Evolutionary conservation across 1,140 invertebrate species (phyloP).

Genomic region (Mycetomoellerius zeteki): DNA sequence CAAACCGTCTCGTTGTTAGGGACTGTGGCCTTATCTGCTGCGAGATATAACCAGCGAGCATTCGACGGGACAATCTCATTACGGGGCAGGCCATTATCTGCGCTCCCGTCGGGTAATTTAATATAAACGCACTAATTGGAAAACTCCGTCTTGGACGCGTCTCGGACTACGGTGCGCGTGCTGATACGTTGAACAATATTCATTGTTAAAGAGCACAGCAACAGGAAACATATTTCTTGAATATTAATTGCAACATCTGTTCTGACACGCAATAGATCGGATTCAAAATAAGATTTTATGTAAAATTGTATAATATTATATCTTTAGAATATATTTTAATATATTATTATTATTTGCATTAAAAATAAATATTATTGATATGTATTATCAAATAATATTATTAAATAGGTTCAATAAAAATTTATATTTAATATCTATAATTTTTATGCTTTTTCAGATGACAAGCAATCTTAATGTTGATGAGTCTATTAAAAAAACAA

Average conservation of each 20-base stretch:
- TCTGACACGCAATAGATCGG: neutral
- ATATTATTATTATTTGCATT: neutral
- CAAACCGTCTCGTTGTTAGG: slow-evolving; percentile 70
- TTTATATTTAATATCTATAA: neutral
- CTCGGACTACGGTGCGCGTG: slow-evolving; percentile 25
- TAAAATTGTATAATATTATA: slow-evolving; percentile 26
- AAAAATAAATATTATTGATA: neutral
- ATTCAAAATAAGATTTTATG: slow-evolving; percentile 7
- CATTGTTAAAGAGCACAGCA: slow-evolving; percentile 25
- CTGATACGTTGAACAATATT: slow-evolving; percentile 41
- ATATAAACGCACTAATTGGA: slow-evolving; percentile 75
- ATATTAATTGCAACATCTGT: slow-evolving; percentile 34
- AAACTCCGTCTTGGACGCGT: slow-evolving; percentile 67
- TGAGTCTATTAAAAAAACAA: neutral
- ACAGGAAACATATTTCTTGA: slow-evolving; percentile 14
- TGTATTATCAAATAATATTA: slow-evolving; percentile 25
- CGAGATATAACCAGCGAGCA: slow-evolving; percentile 70
- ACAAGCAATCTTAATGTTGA: neutral
- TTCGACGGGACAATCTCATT: slow-evolving; percentile 76
- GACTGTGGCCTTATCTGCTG: slow-evolving; percentile 69
- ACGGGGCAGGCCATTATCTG: slow-evolving; percentile 69
- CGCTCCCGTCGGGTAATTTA: slow-evolving; percentile 64
- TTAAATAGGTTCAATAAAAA: slow-evolving; percentile 10
- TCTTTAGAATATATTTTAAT: neutral
- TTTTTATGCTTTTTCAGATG: neutral